These are phyloP conservation scores for Trochalopteron elliotii DNA, from an alignment of 2,113 vertebrate genomes.

Conservation along the genomic window DNA sequence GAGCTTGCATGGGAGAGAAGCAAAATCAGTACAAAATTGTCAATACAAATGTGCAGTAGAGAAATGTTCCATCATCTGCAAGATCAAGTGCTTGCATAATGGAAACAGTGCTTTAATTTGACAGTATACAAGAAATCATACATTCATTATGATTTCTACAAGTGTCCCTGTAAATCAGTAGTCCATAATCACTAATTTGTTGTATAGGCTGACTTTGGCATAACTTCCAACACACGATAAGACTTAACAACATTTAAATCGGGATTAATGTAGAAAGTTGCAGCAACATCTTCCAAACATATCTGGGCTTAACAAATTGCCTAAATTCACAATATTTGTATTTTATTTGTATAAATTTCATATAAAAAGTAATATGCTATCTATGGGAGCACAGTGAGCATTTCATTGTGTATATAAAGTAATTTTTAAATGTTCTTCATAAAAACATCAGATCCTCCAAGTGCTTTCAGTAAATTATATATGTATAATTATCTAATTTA, in stretches of 20 bases:
- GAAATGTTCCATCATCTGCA: not conserved
- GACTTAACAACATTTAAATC: not conserved
- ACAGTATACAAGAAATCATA: not conserved
- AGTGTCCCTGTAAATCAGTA: not conserved
- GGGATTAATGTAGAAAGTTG: not conserved
- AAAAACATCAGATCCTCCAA: not conserved
- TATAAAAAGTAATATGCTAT: not conserved
- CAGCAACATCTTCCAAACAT: not conserved
- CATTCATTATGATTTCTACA: not conserved
- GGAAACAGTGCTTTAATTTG: not conserved
- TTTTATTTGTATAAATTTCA: not conserved
- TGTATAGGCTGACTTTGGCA: not conserved
- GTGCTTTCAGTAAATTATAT: not conserved
- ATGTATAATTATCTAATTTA: not conserved
- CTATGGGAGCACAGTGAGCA: not conserved
- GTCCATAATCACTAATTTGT: not conserved
- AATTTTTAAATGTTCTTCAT: not conserved
- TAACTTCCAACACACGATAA: not conserved
- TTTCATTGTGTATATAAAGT: not conserved
- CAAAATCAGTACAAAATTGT: not conserved
- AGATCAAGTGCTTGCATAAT: not conserved
- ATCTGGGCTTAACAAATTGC: not conserved
- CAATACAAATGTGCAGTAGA: not conserved
- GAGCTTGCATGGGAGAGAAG: not conserved
- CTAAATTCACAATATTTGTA: not conserved